Conservation (phyloP, 2,797 vertebrate species). For the Muscicapa striata region DNA sequence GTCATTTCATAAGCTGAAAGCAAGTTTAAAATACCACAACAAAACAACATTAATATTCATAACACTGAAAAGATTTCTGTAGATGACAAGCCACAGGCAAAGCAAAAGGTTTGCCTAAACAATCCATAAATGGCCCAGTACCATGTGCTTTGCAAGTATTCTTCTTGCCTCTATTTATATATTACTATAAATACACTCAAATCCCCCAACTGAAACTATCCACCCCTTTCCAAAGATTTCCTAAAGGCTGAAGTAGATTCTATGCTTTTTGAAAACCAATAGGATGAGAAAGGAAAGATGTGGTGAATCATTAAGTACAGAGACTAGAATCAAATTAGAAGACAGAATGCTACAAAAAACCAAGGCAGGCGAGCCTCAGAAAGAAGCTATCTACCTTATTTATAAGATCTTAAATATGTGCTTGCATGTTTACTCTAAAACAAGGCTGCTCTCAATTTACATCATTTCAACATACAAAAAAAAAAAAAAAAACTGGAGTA, state of each 20-base stretch:
- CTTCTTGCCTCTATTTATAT: not conserved
- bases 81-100: not conserved
- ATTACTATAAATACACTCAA: slow-evolving; percentile 19
- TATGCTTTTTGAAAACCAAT: not conserved
- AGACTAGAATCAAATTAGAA: not conserved
- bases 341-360: not conserved
- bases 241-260: not conserved
- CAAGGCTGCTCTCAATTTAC: not conserved
- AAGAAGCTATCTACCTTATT: not conserved
- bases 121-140: not conserved
- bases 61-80: not conserved
- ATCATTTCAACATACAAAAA: not conserved
- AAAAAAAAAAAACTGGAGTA: not conserved
- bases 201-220: not conserved
- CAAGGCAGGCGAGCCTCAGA: not conserved
- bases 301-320: not conserved
- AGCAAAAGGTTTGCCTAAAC: slow-evolving; percentile 9
- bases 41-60: slow-evolving; percentile 17
- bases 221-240: not conserved
- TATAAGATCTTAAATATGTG: not conserved
- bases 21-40: slow-evolving; percentile 11
- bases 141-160: not conserved
- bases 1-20: not conserved
- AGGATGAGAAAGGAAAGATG: not conserved
- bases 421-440: not conserved